These are phyloP conservation scores for Eumerus sabulonum DNA, from an alignment of 2,888 invertebrate species.

Conservation along the genomic window DNA sequence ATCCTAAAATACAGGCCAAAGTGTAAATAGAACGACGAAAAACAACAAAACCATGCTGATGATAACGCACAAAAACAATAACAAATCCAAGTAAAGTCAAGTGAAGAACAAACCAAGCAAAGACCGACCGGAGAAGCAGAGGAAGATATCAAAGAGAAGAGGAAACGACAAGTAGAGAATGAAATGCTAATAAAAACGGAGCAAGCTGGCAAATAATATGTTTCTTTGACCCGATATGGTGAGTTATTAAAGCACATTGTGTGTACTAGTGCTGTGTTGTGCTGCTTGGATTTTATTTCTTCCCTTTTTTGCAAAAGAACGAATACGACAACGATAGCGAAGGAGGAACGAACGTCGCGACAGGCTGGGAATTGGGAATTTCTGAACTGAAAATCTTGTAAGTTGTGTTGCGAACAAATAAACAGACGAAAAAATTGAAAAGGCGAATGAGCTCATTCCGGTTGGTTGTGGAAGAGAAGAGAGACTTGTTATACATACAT, in stretches of 20 bases:
- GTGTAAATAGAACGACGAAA: conserved; percentile 59
- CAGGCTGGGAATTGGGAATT: conserved; percentile 7
- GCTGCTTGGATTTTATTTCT: background rate
- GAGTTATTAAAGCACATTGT: conserved; percentile 52
- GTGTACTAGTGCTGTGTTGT: conserved; percentile 17
- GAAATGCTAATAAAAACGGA: conserved; percentile 57
- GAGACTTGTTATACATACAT: conserved; percentile 29
- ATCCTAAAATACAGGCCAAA: conserved; percentile 55
- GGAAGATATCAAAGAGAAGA: too few species aligned
- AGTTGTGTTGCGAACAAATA: conserved; percentile 27
- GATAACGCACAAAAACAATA: conserved; percentile 36
- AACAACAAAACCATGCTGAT: conserved; percentile 2
- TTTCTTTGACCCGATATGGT: conserved; percentile 69
- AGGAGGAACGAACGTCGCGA: conserved; percentile 2
- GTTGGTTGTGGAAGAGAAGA: conserved; percentile 16
- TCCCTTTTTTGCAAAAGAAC: too few species aligned
- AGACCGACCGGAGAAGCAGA: background rate
- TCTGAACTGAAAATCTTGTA: conserved; percentile 21
- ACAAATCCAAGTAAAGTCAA: conserved; percentile 51
- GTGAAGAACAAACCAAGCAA: conserved; percentile 41
- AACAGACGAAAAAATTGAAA: conserved; percentile 9
- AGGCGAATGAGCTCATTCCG: conserved; percentile 54
- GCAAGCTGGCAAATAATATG: conserved; percentile 58
- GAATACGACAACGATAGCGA: too few species aligned
- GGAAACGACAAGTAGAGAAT: conserved; percentile 6